Evolutionary conservation across 2,113 vertebrate genomes (phyloP), one percentile per base, ranked within the genome.

Genomic region (Phocoena phocoena): DNA sequence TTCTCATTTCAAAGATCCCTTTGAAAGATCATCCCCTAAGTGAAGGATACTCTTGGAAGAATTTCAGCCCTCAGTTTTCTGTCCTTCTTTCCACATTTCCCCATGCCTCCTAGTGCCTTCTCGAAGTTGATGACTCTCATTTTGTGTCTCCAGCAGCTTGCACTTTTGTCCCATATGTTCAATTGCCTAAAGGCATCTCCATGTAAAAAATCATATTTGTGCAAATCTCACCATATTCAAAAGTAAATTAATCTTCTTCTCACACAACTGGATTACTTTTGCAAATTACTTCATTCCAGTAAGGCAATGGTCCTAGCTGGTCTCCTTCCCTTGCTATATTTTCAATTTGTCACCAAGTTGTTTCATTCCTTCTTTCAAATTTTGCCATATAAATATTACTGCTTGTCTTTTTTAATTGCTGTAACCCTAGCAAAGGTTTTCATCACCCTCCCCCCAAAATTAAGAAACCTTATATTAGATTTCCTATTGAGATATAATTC

Each of bases 151-250:
- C 73, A 95, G 70, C 6, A 93, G 41, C 28, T 88, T 94, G 31
- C 96, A 95, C 63, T 88, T 93, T 58, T 68, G 31, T 96, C 50
- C 76, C 58, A 87, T 65, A 63, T 58, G 50, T 79, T 90, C 85
- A 74, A 9, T 95, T 90, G 70, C 86, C 41, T 91, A 67, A 88
- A 76, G 44, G 71, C 36, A 85, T 58, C 14, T 68, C n/a, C 9
- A 44, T 70, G 90, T 79, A n/a, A 62, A 95, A n/a, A 79, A 1
- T 47, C 55, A 41, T 79, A 79, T 87, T 94, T 2, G 1, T 63
- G 26, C 8, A 93, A 67, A 93, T 80, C 38, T 90, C 38, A 87
- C 62, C 25, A 65, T 79, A 87, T 79, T 90, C 36, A 53, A 92
- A 83, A 87, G 11, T 14, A 23, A 95, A 94, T 95, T 90, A 68